Base-by-base conservation (phyloP, 2,888 invertebrate species). In the Drosophila acutilabella region DNA sequence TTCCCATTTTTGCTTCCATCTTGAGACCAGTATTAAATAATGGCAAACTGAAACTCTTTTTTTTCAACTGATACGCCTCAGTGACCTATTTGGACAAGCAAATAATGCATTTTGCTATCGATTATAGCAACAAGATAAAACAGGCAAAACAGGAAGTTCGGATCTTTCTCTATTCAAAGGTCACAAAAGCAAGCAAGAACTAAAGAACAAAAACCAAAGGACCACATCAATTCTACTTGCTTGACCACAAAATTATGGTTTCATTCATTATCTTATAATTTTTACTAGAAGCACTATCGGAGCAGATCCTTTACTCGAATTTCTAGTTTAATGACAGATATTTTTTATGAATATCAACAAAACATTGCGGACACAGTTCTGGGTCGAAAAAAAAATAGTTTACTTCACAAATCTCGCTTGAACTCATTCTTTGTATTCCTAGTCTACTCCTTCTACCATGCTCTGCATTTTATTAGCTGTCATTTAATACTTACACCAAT, bases 241-340 rank as follows among this genome's bases (percentile, higher is more conserved):
- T 87, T 87, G 87, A 69, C 87, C 84, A 74, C 87, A 81, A 74
- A 71, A 73, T 80, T 62, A 56, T 78, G 84, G 72, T 66, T 66
- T 44, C 57, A 64, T 48, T 67, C 81, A 78, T 88, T 80, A 83
- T 84, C 78, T 61, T 74, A 68, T 86, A 83, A 86, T 78, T 74
- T 78, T 71, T 57, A 50, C 58, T 50, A n/a, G 61, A 45, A 23
- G 38, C 20, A 3, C 14, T 36, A 11, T 6, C 23, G 26, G 14
- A 11, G 1, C 23, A 41, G 14, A 40, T 47, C 14, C 45, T 23
- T 47, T 64, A 44, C 81, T 87, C 85, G 64, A 68, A 61, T 82
- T 82, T 81, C 88, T 54, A 57, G 42, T 62, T 68, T 65, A 66
- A 74, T 72, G 86, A 71, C 81, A 84, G 75, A 75, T 62, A 51